Evolutionary conservation across 2,113 vertebrate species (phyloP).

Genomic region (Mirounga angustirostris): DNA sequence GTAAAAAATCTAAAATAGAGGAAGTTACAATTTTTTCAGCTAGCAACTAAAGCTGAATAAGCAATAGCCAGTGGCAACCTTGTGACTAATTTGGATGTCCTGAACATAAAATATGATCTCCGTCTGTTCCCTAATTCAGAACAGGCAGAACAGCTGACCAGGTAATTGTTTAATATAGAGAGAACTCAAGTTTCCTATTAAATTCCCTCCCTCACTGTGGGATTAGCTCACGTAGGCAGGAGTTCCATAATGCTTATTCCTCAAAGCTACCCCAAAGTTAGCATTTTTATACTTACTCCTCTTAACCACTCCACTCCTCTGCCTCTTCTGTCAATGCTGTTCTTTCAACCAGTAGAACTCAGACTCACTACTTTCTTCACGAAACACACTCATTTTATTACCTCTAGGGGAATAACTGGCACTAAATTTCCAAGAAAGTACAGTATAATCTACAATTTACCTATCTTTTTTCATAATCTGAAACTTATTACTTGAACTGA

Average conservation of each 20-base stretch:
- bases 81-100: conserved; percentile 27
- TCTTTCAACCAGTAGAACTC: not conserved
- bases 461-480: not conserved
- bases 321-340: not conserved
- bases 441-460: not conserved
- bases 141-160: not conserved
- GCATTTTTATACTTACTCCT: not conserved
- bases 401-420: not conserved
- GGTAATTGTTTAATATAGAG: conserved; percentile 52
- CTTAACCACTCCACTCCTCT: not conserved
- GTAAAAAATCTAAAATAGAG: conserved; percentile 29
- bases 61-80: not conserved
- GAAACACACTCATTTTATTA: conserved; percentile 51
- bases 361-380: not conserved
- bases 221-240: not conserved
- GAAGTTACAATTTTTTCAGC: not conserved
- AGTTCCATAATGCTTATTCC: conserved; percentile 1
- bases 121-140: not conserved
- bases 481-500: not conserved
- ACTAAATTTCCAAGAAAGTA: conserved; percentile 46
- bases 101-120: conserved; percentile 42
- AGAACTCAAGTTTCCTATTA: conserved; percentile 30
- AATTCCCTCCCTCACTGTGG: not conserved
- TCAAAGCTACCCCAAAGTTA: not conserved
- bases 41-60: conserved; percentile 22